phyloP scores from a whole-genome alignment of 2,113 vertebrate genomes.

The Platysternon megacephalum region DNA sequence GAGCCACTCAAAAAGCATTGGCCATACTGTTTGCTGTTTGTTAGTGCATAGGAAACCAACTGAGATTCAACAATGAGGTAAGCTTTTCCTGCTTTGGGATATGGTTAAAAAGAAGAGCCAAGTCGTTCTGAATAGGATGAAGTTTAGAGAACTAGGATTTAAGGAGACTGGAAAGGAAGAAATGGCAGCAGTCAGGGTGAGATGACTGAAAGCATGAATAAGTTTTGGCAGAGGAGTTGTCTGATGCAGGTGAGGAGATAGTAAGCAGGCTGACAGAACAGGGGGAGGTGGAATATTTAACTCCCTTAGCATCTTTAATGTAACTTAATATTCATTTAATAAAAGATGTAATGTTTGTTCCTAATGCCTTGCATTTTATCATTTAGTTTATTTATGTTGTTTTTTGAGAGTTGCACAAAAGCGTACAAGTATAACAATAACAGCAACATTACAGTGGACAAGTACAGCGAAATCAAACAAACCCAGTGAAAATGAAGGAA shows the following conservation, averaged over 20 bases:
- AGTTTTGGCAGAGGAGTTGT: neutral
- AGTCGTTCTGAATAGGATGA: neutral
- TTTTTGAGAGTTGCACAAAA: neutral
- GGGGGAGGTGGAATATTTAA: neutral
- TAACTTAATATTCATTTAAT: neutral
- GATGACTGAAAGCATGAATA: neutral
- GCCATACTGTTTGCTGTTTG: neutral
- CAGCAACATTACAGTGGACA: neutral
- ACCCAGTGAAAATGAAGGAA: neutral
- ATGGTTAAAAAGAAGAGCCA: rapidly evolving
- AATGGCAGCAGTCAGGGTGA: neutral
- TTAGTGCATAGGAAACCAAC: neutral
- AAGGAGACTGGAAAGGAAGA: neutral
- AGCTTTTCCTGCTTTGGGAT: neutral
- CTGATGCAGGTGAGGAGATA: neutral
- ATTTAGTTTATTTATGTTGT: neutral
- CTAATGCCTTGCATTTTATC: neutral
- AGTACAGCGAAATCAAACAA: neutral
- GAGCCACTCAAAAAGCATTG: neutral
- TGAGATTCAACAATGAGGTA: neutral
- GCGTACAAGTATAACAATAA: neutral
- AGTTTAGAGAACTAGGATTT: neutral
- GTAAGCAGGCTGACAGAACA: neutral
- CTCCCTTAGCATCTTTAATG: neutral
- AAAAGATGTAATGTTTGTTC: neutral